Percentiles rank a stretch among this genome's conserved stretches.
phyloP scores from a whole-genome alignment of 2,888 invertebrate species.

The Clivina fossor region DNA sequence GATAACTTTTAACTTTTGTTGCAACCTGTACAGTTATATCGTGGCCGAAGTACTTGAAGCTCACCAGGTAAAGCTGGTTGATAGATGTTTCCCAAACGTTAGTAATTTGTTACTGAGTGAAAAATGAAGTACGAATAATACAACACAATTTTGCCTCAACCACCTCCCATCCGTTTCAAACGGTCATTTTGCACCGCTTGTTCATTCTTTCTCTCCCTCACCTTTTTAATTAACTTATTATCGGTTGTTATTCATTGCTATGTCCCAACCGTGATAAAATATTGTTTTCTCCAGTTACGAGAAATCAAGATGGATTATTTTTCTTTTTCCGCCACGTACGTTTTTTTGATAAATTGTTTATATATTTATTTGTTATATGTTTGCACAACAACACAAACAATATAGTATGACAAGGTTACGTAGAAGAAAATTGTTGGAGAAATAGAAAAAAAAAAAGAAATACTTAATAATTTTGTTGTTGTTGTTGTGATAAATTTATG shows the following conservation, averaged over 20 bases:
- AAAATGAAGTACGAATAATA: constrained; percentile 30
- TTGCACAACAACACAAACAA: no score
- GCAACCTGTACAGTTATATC: constrained; percentile 4
- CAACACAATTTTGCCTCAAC: constrained; percentile 21
- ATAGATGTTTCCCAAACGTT: constrained; percentile 29
- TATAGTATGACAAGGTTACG: no score
- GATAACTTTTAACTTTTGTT: no score
- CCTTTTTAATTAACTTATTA: constrained; percentile 25
- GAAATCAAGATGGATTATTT: no score
- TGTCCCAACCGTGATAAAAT: constrained; percentile 14
- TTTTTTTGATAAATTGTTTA: no score
- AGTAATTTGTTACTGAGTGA: constrained; percentile 28
- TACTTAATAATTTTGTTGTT: constrained; percentile 17
- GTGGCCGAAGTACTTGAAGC: constrained; percentile 11
- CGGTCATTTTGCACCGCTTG: constrained; percentile 21
- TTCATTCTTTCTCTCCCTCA: constrained; percentile 11
- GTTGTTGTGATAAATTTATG: constrained; percentile 13
- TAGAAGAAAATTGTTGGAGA: no score
- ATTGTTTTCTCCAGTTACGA: no score
- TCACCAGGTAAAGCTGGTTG: constrained; percentile 23
- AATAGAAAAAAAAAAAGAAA: constrained; percentile 9
- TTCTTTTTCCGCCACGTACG: no score
- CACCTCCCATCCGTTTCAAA: no score
- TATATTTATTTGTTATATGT: no score
- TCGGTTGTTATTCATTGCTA: constrained; percentile 11